phyloP scores from a whole-genome alignment of 2,797 vertebrate species.

The Pseudocheirus occidentalis region DNA sequence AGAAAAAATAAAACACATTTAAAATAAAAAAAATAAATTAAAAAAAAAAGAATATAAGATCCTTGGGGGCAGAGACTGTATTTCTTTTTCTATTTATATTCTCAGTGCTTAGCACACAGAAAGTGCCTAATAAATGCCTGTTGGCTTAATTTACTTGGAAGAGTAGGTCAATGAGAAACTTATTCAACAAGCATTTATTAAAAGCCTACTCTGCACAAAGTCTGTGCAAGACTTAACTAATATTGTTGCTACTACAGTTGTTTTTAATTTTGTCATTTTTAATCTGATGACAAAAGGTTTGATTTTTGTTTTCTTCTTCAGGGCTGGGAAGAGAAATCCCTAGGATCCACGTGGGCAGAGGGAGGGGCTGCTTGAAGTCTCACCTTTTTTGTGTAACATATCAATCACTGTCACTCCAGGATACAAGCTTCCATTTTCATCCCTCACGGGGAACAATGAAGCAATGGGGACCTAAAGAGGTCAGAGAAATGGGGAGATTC shows the following conservation, averaged over 20 bases:
- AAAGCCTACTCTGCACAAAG: not conserved
- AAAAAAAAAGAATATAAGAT: too few relatives aligned
- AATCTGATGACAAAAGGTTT: not conserved
- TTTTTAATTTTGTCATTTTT: not conserved
- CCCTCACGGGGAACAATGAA: slow-evolving; percentile 82
- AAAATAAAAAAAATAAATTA: too few relatives aligned
- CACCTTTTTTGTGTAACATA: slow-evolving; percentile 85
- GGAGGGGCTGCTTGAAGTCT: not conserved
- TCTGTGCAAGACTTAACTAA: not conserved
- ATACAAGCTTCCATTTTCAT: slow-evolving; percentile 75
- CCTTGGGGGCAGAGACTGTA: not conserved
- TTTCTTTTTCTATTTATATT: not conserved
- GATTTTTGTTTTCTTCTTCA: not conserved
- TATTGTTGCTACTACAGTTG: not conserved
- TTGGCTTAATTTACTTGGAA: not conserved
- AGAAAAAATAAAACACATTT: too few relatives aligned
- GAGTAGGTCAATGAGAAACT: not conserved
- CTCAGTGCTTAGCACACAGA: not conserved
- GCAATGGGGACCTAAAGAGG: slow-evolving; percentile 81
- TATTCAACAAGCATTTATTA: not conserved
- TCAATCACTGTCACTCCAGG: slow-evolving; percentile 81
- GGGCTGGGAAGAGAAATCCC: not conserved
- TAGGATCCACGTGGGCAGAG: not conserved
- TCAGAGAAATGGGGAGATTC: not conserved
- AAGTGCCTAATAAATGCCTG: not conserved